Evolutionary conservation across 1,140 invertebrate genomes (phyloP), one percentile per base, ranked within the genome.

Genomic region (Laodelphax striatellus): DNA sequence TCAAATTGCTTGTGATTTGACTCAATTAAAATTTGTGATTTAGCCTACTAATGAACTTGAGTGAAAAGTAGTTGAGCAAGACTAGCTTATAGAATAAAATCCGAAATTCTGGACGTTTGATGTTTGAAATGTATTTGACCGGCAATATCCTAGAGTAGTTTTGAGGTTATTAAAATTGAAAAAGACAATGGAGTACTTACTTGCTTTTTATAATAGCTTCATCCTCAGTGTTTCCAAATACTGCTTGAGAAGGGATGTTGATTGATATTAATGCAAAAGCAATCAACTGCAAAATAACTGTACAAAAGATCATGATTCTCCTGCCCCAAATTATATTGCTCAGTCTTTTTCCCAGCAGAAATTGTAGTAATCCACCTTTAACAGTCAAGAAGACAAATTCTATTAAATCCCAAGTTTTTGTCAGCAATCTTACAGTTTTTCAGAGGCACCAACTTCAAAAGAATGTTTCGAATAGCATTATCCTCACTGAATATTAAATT

Each of bases 401-500:
- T 13, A 38, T 11, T 38, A 2, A 38, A 38, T 38, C 8, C 2
- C 4, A 38, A 38, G 34, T 38, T 28, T n/a, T 28, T 28, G 24
- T 28, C 6, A 28, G 6, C 34, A 38, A 38, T 9, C 9, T 31
- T 4, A 31, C 9, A 9, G 9, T 31, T 31, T 9, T 31, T 31
- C 4, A n/a, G 34, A 38, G 3, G 10, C 3, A 11, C 3, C 70
- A 75, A 74, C 72, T 88, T 87, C 93, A 41, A 90, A 68, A 13
- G 97, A 93, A 79, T 98, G 93, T 2, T 11, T 38, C 34, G 10
- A 38, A 38, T 38, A 38, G 10, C 34, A n/a, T n/a, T n/a, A n/a
- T n/a, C n/a, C n/a, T n/a, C n/a, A n/a, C n/a, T n/a, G n/a, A n/a
- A n/a, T n/a, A n/a, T n/a, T n/a, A n/a, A n/a, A n/a, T n/a, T n/a